Percentiles rank a stretch among this genome's conserved stretches.
Evolutionary conservation across 1,140 invertebrate genomes (phyloP).

Genomic region (Drosophila carrolli): DNA sequence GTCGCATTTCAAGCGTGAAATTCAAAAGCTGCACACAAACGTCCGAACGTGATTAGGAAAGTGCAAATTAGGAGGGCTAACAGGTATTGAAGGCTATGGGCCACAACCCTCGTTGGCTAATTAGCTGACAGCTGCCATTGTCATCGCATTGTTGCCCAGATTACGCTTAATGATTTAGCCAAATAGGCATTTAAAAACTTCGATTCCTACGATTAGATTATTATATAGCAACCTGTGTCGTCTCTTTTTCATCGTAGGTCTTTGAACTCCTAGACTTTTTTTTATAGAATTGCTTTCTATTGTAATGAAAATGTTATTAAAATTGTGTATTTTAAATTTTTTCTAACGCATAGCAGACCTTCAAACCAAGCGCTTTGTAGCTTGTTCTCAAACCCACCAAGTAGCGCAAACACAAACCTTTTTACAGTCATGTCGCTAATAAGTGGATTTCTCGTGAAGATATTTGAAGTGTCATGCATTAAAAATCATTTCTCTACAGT

Average conservation of each 20-base stretch:
- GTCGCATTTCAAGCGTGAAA: slow-evolving; percentile 54
- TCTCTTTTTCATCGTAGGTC: too few relatives aligned
- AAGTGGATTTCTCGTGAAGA: neutral
- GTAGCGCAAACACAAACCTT: neutral
- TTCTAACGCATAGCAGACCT: neutral
- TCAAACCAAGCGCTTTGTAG: neutral
- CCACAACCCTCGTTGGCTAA: slow-evolving; percentile 20
- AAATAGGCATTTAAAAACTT: too few relatives aligned
- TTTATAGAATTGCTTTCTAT: too few relatives aligned
- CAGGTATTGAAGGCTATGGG: neutral
- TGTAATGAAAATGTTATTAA: neutral
- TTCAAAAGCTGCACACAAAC: slow-evolving; percentile 39
- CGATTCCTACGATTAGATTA: too few relatives aligned
- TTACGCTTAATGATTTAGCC: neutral
- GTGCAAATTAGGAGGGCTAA: neutral
- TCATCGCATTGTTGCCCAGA: slow-evolving; percentile 9
- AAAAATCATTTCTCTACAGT: neutral
- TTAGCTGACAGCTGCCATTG: slow-evolving; percentile 16
- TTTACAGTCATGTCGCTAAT: neutral
- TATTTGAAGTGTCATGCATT: neutral
- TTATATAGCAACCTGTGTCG: too few relatives aligned
- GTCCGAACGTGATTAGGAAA: neutral
- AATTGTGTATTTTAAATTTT: neutral
- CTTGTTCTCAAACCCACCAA: neutral
- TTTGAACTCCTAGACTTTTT: too few relatives aligned